Conservation (phyloP, 2,888 invertebrate genomes). For the Zhuqinia jingwanae region DNA sequence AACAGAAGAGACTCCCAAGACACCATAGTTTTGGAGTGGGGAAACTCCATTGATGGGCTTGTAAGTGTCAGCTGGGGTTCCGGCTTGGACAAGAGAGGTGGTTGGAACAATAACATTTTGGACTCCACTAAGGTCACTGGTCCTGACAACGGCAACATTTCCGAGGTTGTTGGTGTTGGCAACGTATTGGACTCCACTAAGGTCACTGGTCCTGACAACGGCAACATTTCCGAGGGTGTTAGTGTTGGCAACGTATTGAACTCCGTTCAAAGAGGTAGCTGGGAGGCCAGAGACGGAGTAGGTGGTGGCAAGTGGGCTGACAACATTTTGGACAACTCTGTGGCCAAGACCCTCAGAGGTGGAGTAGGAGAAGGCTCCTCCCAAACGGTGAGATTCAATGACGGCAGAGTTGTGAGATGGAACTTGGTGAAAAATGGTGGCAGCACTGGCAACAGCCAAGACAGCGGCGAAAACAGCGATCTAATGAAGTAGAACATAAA, state of each 20-base stretch:
- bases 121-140: conserved; percentile 37
- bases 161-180: conserved; percentile 34
- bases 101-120: conserved; percentile 58
- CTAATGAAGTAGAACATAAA: too few species aligned
- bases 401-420: conserved; percentile 59
- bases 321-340: conserved; percentile 57
- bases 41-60: conserved; percentile 59
- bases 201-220: conserved; percentile 46
- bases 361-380: conserved; percentile 77
- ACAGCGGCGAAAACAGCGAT: conserved; percentile 74
- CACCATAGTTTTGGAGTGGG: conserved; percentile 5
- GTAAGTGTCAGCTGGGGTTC: conserved; percentile 75
- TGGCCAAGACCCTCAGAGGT: conserved; percentile 47
- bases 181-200: conserved; percentile 23
- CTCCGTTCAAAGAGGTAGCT: conserved; percentile 16
- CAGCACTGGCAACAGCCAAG: conserved; percentile 72
- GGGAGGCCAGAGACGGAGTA: conserved; percentile 43
- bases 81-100: conserved; percentile 37
- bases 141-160: conserved; percentile 59
- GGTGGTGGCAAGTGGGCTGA: conserved; percentile 60
- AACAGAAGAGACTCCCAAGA: neutral
- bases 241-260: conserved; percentile 13
- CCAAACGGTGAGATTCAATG: conserved; percentile 72
- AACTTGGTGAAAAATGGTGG: conserved; percentile 53
- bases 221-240: conserved; percentile 62